Conservation (phyloP, 2,888 invertebrate genomes). For the Zonitis immaculata region DNA sequence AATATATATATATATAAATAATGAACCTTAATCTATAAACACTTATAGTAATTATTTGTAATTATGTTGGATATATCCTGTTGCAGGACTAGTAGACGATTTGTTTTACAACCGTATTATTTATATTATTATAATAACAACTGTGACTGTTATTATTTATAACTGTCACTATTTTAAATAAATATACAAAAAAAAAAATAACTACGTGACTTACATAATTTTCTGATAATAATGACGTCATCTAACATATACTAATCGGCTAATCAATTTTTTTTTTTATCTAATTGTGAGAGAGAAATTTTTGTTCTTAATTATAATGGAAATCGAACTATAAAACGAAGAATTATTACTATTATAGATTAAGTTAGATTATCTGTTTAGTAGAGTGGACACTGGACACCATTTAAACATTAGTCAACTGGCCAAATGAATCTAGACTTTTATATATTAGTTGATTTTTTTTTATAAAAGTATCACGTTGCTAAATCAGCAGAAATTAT, state of each 20-base stretch:
- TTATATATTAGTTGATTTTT: too few species aligned
- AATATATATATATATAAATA: too few species aligned
- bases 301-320: constrained; percentile 12
- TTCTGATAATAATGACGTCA: constrained; percentile 13
- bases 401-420: background rate
- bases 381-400: too few species aligned
- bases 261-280: constrained; percentile 6
- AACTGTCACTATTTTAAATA: constrained; percentile 12
- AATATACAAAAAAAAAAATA: constrained; percentile 9
- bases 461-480: too few species aligned
- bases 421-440: background rate
- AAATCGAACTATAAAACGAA: constrained; percentile 7
- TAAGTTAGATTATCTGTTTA: background rate
- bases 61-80: background rate
- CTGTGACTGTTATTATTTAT: constrained; percentile 13
- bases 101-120: background rate
- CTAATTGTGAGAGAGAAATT: constrained; percentile 7
- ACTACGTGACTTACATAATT: constrained; percentile 16
- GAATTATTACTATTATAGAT: constrained; percentile 7
- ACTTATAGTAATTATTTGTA: background rate
- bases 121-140: constrained; percentile 10
- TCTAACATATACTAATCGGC: constrained; percentile 4
- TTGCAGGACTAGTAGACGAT: background rate
- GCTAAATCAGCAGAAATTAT: too few species aligned
- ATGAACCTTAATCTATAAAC: background rate